Evolutionary conservation across 2,888 invertebrate genomes (phyloP).

Genomic region (Nymphalis polychloros): DNA sequence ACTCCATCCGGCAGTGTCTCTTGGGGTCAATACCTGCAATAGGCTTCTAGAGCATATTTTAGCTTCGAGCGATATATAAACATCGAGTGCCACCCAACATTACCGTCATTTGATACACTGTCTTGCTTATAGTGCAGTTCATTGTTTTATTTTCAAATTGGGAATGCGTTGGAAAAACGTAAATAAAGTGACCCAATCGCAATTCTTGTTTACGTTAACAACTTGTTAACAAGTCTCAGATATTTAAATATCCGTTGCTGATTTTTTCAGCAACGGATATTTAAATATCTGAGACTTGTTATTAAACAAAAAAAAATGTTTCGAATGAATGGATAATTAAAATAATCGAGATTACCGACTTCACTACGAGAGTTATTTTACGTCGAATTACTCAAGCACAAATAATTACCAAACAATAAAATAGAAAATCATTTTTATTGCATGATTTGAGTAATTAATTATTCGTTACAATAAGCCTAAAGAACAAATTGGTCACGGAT

Average conservation of each 20-base stretch:
- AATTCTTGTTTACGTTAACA: too few species aligned
- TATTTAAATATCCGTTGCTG: too few species aligned
- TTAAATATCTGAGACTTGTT: too few species aligned
- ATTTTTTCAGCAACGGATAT: too few species aligned
- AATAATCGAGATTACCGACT: neutral
- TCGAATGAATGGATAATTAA: constrained; percentile 2
- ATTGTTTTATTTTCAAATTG: neutral
- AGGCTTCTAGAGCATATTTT: constrained; percentile 27
- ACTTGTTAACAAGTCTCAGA: too few species aligned
- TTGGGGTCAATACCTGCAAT: constrained; percentile 53
- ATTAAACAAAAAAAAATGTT: neutral
- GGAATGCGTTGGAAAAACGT: too few species aligned
- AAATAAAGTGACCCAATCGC: too few species aligned
- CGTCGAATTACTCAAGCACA: constrained; percentile 9
- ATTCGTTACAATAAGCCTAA: constrained; percentile 22
- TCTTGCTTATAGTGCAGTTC: neutral
- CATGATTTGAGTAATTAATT: constrained; percentile 30
- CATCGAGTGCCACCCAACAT: neutral
- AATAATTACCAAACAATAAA: neutral
- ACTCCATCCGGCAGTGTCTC: constrained; percentile 64
- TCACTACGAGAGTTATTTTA: constrained; percentile 5
- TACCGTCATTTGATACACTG: neutral
- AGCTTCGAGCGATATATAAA: neutral
- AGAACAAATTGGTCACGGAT: constrained; percentile 28
- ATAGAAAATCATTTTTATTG: constrained; percentile 8